These are phyloP conservation scores for Slavum lentiscoides DNA, from an alignment of 2,888 invertebrate genomes.

Conservation along the genomic window DNA sequence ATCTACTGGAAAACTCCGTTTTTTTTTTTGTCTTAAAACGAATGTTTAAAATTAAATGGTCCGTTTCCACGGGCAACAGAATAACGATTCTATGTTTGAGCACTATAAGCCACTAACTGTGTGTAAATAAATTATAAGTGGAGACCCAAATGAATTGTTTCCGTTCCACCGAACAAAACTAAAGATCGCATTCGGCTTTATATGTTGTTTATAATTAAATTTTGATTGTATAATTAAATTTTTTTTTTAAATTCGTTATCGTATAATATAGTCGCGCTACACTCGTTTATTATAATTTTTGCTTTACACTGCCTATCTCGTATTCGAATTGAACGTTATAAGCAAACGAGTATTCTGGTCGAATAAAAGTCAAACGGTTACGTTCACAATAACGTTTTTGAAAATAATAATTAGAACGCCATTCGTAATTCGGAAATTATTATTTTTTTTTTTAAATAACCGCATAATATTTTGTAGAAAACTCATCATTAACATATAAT, in stretches of 20 bases:
- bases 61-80: slow-evolving; percentile 43
- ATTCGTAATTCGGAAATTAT: too few species aligned
- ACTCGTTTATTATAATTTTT: neutral
- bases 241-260: slow-evolving; percentile 4
- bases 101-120: slow-evolving; percentile 27
- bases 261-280: neutral
- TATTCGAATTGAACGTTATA: neutral
- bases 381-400: too few species aligned
- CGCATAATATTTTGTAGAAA: too few species aligned
- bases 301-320: neutral
- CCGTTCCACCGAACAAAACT: slow-evolving; percentile 30
- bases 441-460: too few species aligned
- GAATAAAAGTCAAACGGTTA: too few species aligned
- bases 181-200: slow-evolving; percentile 23
- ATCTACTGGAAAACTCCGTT: slow-evolving; percentile 23
- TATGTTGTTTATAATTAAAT: slow-evolving; percentile 21
- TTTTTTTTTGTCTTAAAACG: slow-evolving; percentile 41
- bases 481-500: too few species aligned
- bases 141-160: slow-evolving; percentile 38
- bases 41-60: slow-evolving; percentile 47
- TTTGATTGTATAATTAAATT: slow-evolving; percentile 11
- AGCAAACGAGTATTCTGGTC: neutral
- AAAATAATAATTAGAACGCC: too few species aligned
- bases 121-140: slow-evolving; percentile 47
- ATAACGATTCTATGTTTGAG: slow-evolving; percentile 39